These are phyloP conservation scores for Crotalus viridis DNA, from an alignment of 2,113 vertebrate genomes.

Conservation along the genomic window DNA sequence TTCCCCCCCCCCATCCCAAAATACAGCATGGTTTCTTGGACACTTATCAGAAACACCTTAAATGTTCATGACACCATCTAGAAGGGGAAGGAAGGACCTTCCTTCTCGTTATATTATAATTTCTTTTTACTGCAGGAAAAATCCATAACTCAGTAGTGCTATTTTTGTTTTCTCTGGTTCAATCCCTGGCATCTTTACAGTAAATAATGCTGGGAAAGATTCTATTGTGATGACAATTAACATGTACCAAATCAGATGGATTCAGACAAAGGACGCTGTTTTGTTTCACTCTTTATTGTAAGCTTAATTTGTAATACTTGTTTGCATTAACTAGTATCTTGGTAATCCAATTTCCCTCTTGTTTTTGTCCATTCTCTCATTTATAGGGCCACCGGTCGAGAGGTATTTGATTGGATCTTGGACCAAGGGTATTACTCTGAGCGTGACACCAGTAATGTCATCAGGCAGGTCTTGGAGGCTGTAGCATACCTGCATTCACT, in stretches of 20 bases:
- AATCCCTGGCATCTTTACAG: background rate
- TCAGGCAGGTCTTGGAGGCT: slow-evolving; percentile 95
- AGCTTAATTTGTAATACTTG: too few relatives aligned
- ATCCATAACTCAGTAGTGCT: background rate
- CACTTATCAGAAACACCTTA: background rate
- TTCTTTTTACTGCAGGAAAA: background rate
- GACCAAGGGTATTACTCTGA: slow-evolving; percentile 99
- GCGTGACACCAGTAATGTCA: slow-evolving; percentile 95
- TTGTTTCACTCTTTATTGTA: background rate
- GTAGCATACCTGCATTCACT: slow-evolving; percentile 97
- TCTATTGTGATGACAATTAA: background rate
- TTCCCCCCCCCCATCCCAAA: background rate
- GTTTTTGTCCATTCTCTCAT: background rate
- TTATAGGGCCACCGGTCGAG: slow-evolving; percentile 90
- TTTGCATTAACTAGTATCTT: background rate
- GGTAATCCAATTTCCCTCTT: background rate
- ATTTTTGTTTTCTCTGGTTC: background rate
- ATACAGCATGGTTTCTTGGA: background rate
- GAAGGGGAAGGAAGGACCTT: background rate
- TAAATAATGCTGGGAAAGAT: background rate
- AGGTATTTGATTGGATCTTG: slow-evolving; percentile 99
- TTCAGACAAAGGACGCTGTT: background rate
- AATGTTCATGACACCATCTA: background rate
- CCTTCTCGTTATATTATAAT: background rate
- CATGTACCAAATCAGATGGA: background rate